Evolutionary conservation across 2,888 invertebrate species (phyloP).

Genomic region (Graphium colonna): DNA sequence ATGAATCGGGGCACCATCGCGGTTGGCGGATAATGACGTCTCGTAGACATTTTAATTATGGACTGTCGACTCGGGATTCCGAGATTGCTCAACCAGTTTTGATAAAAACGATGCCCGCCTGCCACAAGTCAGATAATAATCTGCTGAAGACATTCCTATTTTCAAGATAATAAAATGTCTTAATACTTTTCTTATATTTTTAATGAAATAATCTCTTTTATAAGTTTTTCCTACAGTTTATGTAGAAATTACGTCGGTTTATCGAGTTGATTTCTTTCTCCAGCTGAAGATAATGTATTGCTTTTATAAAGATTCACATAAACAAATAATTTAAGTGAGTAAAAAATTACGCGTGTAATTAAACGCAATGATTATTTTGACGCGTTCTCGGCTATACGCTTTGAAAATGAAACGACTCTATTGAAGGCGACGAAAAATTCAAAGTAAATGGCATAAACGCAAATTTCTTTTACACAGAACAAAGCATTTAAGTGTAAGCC

Average conservation of each 20-base stretch:
- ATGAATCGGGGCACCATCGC: conserved; percentile 46
- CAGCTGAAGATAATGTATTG: too few species aligned
- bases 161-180: too few species aligned
- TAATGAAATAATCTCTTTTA: neutral
- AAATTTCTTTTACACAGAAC: conserved; percentile 69
- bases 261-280: too few species aligned
- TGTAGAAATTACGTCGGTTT: too few species aligned
- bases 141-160: conserved; percentile 55
- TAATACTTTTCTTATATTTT: conserved; percentile 24
- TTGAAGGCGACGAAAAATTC: conserved; percentile 57
- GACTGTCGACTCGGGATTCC: conserved; percentile 62
- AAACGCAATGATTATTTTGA: conserved; percentile 35
- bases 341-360: too few species aligned
- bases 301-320: too few species aligned
- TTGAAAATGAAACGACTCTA: conserved; percentile 60
- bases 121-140: conserved; percentile 66
- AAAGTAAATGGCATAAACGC: conserved; percentile 54
- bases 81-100: conserved; percentile 45
- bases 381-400: conserved; percentile 46
- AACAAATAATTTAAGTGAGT: too few species aligned
- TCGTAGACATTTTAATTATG: conserved; percentile 75
- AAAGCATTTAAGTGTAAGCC: conserved; percentile 69
- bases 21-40: conserved; percentile 57
- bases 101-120: conserved; percentile 61
- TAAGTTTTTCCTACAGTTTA: neutral